Evolutionary conservation across 2,888 invertebrate genomes (phyloP).

Genomic region (Rhabditoides inermis): DNA sequence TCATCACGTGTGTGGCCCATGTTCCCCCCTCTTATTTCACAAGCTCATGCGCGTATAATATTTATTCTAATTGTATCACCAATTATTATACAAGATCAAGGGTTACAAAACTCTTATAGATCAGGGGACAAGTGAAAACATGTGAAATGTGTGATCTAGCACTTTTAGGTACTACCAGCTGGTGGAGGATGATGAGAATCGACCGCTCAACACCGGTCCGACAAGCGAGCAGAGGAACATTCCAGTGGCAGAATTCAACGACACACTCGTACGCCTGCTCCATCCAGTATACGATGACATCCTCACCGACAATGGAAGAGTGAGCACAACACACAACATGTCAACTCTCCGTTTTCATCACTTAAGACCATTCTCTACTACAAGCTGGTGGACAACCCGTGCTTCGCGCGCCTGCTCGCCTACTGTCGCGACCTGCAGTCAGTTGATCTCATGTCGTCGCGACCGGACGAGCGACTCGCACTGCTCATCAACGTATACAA

Average conservation of each 20-base stretch:
- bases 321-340: constrained; percentile 16
- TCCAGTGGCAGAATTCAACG: constrained; percentile 51
- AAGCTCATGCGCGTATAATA: too few relatives aligned
- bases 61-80: too few relatives aligned
- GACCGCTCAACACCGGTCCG: constrained; percentile 52
- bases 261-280: constrained; percentile 52
- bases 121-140: too few relatives aligned
- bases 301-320: constrained; percentile 52
- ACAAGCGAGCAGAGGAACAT: neutral
- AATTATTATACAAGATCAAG: too few relatives aligned
- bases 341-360: too few relatives aligned
- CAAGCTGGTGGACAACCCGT: constrained; percentile 52
- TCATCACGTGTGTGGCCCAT: neutral
- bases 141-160: neutral
- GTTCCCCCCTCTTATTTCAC: neutral
- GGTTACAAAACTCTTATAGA: neutral
- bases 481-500: constrained; percentile 59
- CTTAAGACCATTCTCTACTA: constrained; percentile 54
- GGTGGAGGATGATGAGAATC: constrained; percentile 53
- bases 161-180: constrained; percentile 37
- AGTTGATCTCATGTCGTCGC: constrained; percentile 32
- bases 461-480: constrained; percentile 51
- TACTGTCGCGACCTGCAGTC: constrained; percentile 53
- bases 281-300: constrained; percentile 53
- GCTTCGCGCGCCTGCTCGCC: constrained; percentile 52